Evolutionary conservation across 2,888 invertebrate species (phyloP).

Genomic region (Chloromyia formosa): DNA sequence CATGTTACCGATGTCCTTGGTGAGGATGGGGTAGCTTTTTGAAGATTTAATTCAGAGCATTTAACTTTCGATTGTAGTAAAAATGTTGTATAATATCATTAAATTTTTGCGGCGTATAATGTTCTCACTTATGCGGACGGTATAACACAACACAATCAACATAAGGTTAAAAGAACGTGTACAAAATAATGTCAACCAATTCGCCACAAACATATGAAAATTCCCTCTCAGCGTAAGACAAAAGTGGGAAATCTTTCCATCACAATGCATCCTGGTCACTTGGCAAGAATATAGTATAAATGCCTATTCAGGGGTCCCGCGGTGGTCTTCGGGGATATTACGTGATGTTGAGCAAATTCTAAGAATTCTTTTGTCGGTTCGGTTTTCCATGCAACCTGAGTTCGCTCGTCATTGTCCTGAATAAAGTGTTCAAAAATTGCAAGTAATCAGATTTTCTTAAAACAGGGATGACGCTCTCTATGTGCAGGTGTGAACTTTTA

Average conservation of each 20-base stretch:
- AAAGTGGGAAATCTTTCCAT: conserved; percentile 4
- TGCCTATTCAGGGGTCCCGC: conserved; percentile 6
- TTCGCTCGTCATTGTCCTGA: not conserved
- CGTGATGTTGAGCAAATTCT: conserved; percentile 49
- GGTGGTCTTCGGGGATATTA: conserved; percentile 46
- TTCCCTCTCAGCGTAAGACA: not conserved
- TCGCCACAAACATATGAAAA: not conserved
- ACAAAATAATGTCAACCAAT: not conserved
- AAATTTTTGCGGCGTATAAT: no score
- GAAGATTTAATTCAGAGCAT: no score
- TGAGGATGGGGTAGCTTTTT: no score
- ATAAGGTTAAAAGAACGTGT: not conserved
- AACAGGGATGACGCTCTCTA: not conserved
- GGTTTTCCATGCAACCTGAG: conserved; percentile 21
- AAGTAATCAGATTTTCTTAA: conserved; percentile 46
- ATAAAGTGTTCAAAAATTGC: conserved; percentile 33
- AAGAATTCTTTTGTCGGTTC: conserved; percentile 35
- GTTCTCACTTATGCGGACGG: no score
- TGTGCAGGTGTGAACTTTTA: conserved; percentile 29
- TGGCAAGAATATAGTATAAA: not conserved
- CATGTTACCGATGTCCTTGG: no score
- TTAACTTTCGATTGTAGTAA: no score
- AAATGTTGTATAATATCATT: no score
- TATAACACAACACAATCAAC: no score
- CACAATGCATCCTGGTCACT: not conserved